Evolutionary conservation across 1,140 invertebrate genomes (phyloP).

Genomic region (Thaumatotibia leucotreta): DNA sequence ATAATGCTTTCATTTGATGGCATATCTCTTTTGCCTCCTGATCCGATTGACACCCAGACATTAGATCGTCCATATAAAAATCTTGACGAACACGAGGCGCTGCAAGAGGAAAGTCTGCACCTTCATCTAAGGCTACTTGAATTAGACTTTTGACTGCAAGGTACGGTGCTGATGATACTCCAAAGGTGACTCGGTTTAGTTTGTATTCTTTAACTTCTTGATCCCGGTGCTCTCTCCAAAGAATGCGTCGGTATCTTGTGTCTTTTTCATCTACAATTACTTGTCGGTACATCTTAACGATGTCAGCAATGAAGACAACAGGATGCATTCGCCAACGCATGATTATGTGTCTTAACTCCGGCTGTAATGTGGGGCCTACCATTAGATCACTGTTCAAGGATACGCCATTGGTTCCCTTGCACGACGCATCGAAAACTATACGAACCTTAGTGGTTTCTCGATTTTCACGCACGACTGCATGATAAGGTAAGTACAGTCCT

Average conservation of each 20-base stretch:
- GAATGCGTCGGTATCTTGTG: slow-evolving; percentile 31
- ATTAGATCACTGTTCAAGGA: slow-evolving; percentile 28
- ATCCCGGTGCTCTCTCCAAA: slow-evolving; percentile 25
- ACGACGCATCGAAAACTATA: too few species aligned
- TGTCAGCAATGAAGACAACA: slow-evolving; percentile 41
- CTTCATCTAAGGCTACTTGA: slow-evolving; percentile 30
- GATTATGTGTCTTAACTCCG: slow-evolving; percentile 44
- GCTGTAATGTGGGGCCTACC: slow-evolving; percentile 18
- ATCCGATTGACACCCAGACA: slow-evolving; percentile 24
- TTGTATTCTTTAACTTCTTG: slow-evolving; percentile 18
- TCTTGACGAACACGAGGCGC: slow-evolving; percentile 17
- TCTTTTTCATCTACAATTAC: slow-evolving; percentile 28
- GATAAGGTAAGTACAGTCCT: neutral
- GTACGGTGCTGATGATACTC: slow-evolving; percentile 3
- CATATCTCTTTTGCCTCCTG: slow-evolving; percentile 13
- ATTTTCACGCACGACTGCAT: too few species aligned
- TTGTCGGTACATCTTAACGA: slow-evolving; percentile 54
- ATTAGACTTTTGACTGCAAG: slow-evolving; percentile 27
- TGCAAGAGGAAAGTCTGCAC: slow-evolving; percentile 13
- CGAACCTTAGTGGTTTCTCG: neutral
- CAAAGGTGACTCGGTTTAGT: slow-evolving; percentile 24
- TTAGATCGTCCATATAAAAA: slow-evolving; percentile 42
- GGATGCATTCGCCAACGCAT: slow-evolving; percentile 41
- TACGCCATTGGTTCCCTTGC: neutral
- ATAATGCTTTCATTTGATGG: slow-evolving; percentile 3